phyloP scores from a whole-genome alignment of 2,113 vertebrate species.

The Pseudonaja textilis region DNA sequence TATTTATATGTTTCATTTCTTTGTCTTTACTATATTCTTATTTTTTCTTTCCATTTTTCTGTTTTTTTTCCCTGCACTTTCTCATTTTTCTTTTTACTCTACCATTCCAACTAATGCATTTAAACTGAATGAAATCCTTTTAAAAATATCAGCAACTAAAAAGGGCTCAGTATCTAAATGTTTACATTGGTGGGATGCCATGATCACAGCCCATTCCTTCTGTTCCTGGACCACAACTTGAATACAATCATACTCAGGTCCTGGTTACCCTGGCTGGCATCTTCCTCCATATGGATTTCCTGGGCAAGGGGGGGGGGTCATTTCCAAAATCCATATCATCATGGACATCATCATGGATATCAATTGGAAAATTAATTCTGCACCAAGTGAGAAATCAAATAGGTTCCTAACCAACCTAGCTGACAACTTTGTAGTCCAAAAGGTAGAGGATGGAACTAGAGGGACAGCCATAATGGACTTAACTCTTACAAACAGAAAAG shows the following conservation, averaged over 20 bases:
- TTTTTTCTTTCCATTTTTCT: no score
- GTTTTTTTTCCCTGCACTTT: no score
- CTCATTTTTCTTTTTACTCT: no score
- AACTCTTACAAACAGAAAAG: no score
- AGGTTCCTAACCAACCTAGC: no score
- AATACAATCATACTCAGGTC: background rate
- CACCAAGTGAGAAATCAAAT: no score
- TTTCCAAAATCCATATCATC: background rate
- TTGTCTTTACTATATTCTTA: no score
- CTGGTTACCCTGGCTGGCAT: background rate
- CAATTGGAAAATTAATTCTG: no score
- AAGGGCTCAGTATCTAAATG: background rate
- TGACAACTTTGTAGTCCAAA: no score
- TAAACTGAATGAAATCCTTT: background rate
- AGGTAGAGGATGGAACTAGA: no score
- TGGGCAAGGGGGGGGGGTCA: background rate
- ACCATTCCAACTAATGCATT: background rate
- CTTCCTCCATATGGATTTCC: background rate
- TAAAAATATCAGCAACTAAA: background rate
- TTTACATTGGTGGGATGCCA: slow-evolving; percentile 28
- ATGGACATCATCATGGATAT: background rate
- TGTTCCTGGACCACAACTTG: slow-evolving; percentile 13
- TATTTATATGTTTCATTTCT: no score
- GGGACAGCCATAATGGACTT: no score
- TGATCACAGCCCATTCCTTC: background rate